These are phyloP conservation scores for Eupeodes luniger DNA, from an alignment of 2,888 invertebrate species.

Conservation along the genomic window DNA sequence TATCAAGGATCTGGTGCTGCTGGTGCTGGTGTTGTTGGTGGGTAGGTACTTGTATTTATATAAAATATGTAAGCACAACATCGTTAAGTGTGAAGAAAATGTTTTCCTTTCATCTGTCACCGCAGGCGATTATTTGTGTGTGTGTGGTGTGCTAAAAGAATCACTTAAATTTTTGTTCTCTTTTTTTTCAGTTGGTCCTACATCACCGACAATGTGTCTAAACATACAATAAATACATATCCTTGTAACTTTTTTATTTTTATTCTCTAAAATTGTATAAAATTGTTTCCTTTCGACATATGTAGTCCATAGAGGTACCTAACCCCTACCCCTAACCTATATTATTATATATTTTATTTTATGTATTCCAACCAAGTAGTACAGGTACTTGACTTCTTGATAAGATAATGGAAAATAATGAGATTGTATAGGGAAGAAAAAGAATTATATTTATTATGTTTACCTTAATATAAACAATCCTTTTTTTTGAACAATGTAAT, in stretches of 20 bases:
- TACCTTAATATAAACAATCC: conserved; percentile 10
- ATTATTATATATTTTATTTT: neutral
- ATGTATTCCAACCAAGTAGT: neutral
- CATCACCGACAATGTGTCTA: neutral
- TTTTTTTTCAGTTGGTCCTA: too few relatives aligned
- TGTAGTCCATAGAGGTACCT: too few relatives aligned
- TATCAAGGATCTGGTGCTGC: conserved; percentile 2
- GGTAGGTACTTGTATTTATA: too few relatives aligned
- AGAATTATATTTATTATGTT: conserved; percentile 35
- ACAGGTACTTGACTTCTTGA: conserved; percentile 41
- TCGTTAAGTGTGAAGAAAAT: conserved; percentile 22
- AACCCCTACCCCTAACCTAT: neutral
- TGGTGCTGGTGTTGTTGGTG: neutral
- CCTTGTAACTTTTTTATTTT: neutral
- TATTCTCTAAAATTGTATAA: conserved; percentile 1
- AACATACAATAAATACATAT: neutral
- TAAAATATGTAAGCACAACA: neutral
- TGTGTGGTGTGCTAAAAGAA: conserved; percentile 19
- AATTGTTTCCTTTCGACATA: neutral
- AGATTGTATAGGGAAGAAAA: conserved; percentile 16
- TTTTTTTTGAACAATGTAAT: conserved; percentile 41
- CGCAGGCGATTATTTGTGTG: conserved; percentile 27
- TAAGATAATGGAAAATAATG: conserved; percentile 58
- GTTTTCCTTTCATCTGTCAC: conserved; percentile 18
- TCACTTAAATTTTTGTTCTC: conserved; percentile 24